Evolutionary conservation across 2,113 vertebrate species (phyloP), one percentile per base, ranked within the genome.

Genomic region (Colaptes auratus): DNA sequence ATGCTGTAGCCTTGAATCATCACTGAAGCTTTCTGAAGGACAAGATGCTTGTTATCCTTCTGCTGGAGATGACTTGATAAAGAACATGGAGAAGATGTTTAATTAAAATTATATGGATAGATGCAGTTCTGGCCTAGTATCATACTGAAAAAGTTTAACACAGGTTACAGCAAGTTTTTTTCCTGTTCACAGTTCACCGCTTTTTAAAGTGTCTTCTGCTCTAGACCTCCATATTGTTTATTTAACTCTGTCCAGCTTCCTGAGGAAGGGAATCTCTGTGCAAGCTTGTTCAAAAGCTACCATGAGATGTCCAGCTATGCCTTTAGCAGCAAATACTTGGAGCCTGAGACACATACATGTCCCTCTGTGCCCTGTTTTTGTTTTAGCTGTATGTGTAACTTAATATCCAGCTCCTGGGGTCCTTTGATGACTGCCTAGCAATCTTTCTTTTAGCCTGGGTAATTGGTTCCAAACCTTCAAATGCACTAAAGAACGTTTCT

Each of bases 231-330:
- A 0, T 0, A 0, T 39, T 93, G 42, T 92, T 88, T 85, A 28
- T 86, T 86, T 94, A 83, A 36, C 44, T 86, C 59, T 39, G 15
- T 33, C 35, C 53, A 83, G 65, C 16, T 78, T 95, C 79, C 44
- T 50, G 53, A 78, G 76, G 82, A 89, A 86, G 53, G 55, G 76
- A 65, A n/a, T 82, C 46, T 77, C 48, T 17, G 1, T 39, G 23
- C 0, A 2, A 81, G 10, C 44, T 44, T 81, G 48, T 65, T 78
- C 65, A 83, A 46, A 89, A 90, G 15, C 46, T 64, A 31, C 69
- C 27, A 3, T 60, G 85, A 30, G 13, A 39, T 13, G 8, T 56
- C 25, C 69, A 50, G 11, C 25, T 33, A 17, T 0, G 2, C 35
- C 70, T 85, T 88, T 8, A 79, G 53, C 59, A 59, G 59, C 35